A percentile compares a stretch with the other conserved stretches of the same genome.
Evolutionary conservation across 2,797 vertebrate genomes (phyloP).

Genomic region (Gymnopithys bicolor): DNA sequence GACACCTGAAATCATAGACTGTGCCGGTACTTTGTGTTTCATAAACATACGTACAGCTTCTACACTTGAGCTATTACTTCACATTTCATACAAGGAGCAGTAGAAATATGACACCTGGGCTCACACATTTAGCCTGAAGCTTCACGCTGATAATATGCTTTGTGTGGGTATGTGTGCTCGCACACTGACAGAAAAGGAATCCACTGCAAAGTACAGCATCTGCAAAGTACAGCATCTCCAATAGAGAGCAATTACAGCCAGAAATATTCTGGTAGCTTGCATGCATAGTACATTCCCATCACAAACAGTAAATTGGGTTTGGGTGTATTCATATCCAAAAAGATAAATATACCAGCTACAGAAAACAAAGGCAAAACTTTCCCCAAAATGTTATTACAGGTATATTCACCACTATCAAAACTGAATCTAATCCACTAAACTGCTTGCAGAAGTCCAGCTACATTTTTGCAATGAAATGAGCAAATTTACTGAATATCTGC

Average conservation of each 20-base stretch:
- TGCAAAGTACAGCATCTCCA: not conserved
- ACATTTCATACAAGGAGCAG: not conserved
- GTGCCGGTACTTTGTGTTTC: not conserved
- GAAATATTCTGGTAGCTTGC: not conserved
- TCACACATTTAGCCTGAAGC: not conserved
- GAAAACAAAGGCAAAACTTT: not conserved
- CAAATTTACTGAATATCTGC: not conserved
- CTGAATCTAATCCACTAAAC: not conserved
- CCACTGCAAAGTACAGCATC: not conserved
- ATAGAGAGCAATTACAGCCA: not conserved
- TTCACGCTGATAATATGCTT: not conserved
- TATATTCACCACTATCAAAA: not conserved
- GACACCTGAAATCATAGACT: not conserved
- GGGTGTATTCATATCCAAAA: not conserved
- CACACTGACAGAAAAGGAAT: not conserved
- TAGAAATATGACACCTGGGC: not conserved
- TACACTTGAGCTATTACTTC: not conserved
- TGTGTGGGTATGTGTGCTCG: rapidly evolving
- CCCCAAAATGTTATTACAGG: not conserved
- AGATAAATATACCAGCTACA: not conserved
- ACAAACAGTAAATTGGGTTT: not conserved
- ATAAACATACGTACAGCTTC: not conserved
- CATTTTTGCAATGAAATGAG: not conserved
- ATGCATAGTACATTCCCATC: not conserved
- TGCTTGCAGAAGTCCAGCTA: not conserved